Evolutionary conservation across 2,888 invertebrate species (phyloP), one percentile per base, ranked within the genome.

Genomic region (Plagodis dolabraria): DNA sequence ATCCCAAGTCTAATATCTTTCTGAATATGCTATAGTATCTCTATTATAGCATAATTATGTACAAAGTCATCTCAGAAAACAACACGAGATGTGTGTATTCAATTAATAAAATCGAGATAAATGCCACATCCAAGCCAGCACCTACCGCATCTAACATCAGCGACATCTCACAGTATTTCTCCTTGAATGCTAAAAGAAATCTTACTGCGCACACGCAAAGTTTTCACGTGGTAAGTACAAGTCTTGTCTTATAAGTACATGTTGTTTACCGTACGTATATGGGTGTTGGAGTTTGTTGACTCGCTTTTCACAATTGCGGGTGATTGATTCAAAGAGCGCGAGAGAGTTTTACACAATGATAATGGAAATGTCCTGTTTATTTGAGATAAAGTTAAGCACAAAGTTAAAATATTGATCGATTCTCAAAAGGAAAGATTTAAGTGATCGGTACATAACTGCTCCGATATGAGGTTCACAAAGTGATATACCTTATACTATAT

Each of bases 151-250:
- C 45, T 40, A 8, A 12, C 63, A 61, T 65, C 64, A 10, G 33
- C 49, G 67, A 64, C 45, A 57, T 63, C 66, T 52, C 53, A 64
- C 56, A 69, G 74, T 80, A 75, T 86, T 81, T 88, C 87, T 85
- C 83, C 85, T 85, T 87, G 86, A 85, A 83, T 83, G 89, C 77
- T 80, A 82, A 86, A 91, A 90, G 91, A 92, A 92, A 89, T 89
- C 89, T 86, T 71, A 68, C 72, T 63, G 72, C 76, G 77, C 73
- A 79, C 90, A 91, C 89, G 90, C 90, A 81, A 87, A 77, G 85
- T 81, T 91, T 90, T 91, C 89, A 82, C 85, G 81, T 82, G 79
- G 8, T 36, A 36, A 77, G 73, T 78, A 79, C 77, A 78, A 70
- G 78, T 75, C 74, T 72, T 62, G 63, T 60, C 64, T 49, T 63